These are phyloP conservation scores for Drosophila melanocephala DNA, from an alignment of 2,888 invertebrate genomes.

Conservation along the genomic window DNA sequence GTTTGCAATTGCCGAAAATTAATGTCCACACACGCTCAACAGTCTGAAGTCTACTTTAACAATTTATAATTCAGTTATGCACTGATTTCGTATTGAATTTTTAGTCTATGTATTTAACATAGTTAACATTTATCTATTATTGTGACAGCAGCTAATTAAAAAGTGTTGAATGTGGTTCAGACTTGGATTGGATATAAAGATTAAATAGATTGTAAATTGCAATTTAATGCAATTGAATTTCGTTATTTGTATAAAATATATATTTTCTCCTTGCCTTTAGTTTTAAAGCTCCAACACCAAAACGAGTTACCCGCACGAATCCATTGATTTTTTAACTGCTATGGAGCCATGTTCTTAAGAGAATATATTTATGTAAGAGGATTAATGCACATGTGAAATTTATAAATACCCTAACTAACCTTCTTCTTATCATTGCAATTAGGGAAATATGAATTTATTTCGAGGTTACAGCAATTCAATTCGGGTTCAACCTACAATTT, in stretches of 20 bases:
- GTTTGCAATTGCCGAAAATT: slow-evolving; percentile 42
- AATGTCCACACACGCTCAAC: slow-evolving; percentile 30
- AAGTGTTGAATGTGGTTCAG: neutral
- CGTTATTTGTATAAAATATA: neutral
- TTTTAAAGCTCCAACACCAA: neutral
- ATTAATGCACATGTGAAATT: neutral
- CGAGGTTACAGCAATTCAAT: neutral
- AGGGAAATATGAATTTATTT: neutral
- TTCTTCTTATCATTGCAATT: neutral
- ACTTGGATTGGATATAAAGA: neutral
- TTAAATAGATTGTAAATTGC: neutral
- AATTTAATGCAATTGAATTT: neutral
- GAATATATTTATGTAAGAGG: neutral
- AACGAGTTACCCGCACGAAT: neutral
- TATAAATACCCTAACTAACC: neutral
- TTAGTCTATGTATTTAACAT: neutral
- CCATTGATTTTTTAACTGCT: neutral
- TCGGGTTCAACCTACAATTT: neutral
- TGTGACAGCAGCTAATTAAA: neutral
- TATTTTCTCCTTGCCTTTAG: neutral
- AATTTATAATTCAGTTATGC: slow-evolving; percentile 25
- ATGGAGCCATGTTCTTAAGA: neutral
- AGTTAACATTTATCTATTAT: neutral
- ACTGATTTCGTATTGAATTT: neutral
- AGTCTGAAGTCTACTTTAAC: slow-evolving; percentile 13